These are phyloP conservation scores for Triplophysa siluroides DNA, from an alignment of 2,113 vertebrate species.

Conservation along the genomic window DNA sequence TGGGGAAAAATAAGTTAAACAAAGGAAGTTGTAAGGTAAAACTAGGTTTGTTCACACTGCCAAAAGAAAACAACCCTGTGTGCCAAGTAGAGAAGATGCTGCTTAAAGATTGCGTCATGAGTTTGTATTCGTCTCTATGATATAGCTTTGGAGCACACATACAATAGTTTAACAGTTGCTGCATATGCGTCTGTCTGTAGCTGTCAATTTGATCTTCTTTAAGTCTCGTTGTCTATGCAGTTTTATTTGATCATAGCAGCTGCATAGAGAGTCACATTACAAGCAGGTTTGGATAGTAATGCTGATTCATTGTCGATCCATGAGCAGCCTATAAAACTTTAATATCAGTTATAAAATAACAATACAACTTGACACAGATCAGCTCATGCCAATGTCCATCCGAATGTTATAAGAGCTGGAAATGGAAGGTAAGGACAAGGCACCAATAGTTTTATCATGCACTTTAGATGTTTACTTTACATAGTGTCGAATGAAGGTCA, in stretches of 20 bases:
- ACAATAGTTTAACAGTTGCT: background rate
- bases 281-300: background rate
- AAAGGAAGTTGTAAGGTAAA: conserved; percentile 63
- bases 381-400: background rate
- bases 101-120: background rate
- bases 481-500: conserved; percentile 44
- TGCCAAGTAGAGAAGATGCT: conserved; percentile 10
- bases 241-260: too few species aligned
- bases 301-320: background rate
- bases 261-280: background rate
- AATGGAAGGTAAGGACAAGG: background rate
- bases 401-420: background rate
- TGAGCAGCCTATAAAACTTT: background rate
- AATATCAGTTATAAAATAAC: background rate
- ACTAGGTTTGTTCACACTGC: conserved; percentile 10
- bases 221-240: too few species aligned
- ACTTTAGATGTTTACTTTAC: conserved; percentile 59
- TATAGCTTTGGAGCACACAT: background rate
- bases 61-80: conserved; percentile 26
- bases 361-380: background rate
- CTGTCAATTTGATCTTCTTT: too few species aligned
- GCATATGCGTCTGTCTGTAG: background rate
- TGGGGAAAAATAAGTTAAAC: conserved; percentile 48
- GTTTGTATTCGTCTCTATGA: background rate
- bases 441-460: conserved; percentile 15